Conservation (phyloP, 2,888 invertebrate genomes). For the Perdita meconis region DNA sequence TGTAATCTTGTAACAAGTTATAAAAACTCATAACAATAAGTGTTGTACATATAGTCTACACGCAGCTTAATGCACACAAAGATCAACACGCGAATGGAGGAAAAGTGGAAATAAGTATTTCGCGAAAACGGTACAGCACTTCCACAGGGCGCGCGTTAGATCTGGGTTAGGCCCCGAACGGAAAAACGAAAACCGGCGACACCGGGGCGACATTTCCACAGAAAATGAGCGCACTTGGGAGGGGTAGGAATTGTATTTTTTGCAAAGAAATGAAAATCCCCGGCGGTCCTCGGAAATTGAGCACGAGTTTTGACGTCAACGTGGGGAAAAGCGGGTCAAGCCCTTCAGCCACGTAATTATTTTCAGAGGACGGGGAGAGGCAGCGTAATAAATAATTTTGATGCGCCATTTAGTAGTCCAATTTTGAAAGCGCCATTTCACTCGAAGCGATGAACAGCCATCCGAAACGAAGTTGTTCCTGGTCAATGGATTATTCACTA, state of each 20-base stretch:
- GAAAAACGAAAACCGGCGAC: too few relatives aligned
- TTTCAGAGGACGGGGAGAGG: background rate
- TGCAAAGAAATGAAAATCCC: conserved; percentile 11
- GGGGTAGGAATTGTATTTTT: background rate
- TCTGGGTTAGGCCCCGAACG: too few relatives aligned
- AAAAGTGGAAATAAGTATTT: too few relatives aligned
- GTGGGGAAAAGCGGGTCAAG: conserved; percentile 44
- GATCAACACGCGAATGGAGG: too few relatives aligned
- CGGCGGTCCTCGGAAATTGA: background rate
- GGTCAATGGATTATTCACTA: background rate
- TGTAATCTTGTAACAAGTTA: too few relatives aligned
- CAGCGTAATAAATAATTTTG: conserved; percentile 7
- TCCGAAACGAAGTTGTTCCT: conserved; percentile 3
- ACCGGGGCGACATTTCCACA: too few relatives aligned
- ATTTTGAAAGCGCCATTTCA: background rate
- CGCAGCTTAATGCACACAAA: too few relatives aligned
- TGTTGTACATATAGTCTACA: too few relatives aligned
- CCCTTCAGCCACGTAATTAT: conserved; percentile 45
- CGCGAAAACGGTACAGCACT: too few relatives aligned
- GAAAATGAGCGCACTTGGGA: too few relatives aligned
- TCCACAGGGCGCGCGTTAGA: too few relatives aligned
- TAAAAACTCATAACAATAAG: too few relatives aligned
- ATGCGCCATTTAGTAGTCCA: background rate
- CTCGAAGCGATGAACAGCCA: background rate
- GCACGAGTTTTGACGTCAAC: conserved; percentile 48